These are phyloP conservation scores for Porphyrio hochstetteri DNA, from an alignment of 2,113 vertebrate genomes.

Conservation along the genomic window DNA sequence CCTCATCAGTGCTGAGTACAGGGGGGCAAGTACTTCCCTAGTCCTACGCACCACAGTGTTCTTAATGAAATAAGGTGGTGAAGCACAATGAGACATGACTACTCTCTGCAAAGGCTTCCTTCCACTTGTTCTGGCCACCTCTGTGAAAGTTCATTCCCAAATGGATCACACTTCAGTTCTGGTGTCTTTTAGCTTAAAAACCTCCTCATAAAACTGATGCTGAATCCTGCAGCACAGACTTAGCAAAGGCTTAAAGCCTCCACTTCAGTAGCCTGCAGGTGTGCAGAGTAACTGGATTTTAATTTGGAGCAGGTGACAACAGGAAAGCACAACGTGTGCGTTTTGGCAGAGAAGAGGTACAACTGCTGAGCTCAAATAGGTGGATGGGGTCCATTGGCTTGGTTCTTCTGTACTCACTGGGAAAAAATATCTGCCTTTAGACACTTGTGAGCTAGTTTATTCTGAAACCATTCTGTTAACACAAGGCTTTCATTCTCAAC, in stretches of 20 bases:
- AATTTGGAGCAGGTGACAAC: not conserved
- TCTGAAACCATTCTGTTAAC: not conserved
- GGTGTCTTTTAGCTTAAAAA: not conserved
- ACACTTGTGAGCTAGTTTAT: not conserved
- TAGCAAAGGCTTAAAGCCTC: not conserved
- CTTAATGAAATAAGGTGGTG: not conserved
- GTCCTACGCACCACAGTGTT: too few relatives aligned
- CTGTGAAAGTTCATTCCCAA: not conserved
- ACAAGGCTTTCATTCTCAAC: not conserved
- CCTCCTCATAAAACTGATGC: not conserved
- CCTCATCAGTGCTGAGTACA: too few relatives aligned
- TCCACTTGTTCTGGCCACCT: not conserved
- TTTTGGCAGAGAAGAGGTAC: not conserved
- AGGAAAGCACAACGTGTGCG: not conserved
- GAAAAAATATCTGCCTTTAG: not conserved
- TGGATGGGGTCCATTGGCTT: not conserved
- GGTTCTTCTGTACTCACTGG: not conserved
- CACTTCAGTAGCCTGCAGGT: constrained; percentile 16
- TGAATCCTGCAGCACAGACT: not conserved
- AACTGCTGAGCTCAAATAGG: not conserved
- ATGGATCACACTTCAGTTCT: not conserved
- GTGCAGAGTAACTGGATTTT: not conserved
- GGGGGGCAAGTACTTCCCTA: too few relatives aligned
- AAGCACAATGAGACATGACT: not conserved
- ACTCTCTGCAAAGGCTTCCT: not conserved